phyloP scores from a whole-genome alignment of 2,797 vertebrate species.

The Ptychobarbus kaznakovi region DNA sequence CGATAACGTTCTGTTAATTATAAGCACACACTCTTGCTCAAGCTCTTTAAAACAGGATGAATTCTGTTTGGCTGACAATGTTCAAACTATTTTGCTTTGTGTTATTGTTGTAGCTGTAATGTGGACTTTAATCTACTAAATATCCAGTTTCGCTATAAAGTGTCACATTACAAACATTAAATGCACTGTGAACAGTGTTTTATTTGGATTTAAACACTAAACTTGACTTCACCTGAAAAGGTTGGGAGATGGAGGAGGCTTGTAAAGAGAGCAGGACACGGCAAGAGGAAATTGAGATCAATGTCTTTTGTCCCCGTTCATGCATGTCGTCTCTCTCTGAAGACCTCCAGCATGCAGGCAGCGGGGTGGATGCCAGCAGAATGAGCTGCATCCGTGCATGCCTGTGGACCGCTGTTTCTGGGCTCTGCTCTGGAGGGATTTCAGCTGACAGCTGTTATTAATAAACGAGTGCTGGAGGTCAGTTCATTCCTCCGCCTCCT shows the following conservation, averaged over 20 bases:
- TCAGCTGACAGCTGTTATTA: slow-evolving; percentile 83
- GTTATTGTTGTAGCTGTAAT: background rate
- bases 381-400: slow-evolving; percentile 45
- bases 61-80: no score
- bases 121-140: background rate
- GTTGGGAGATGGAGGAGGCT: background rate
- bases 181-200: background rate
- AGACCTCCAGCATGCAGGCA: slow-evolving; percentile 9
- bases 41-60: no score
- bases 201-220: slow-evolving; percentile 42
- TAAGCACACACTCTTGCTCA: no score
- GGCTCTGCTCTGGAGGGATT: slow-evolving; percentile 72
- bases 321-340: slow-evolving; percentile 30
- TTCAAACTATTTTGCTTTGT: background rate
- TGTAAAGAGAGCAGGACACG: background rate
- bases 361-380: background rate
- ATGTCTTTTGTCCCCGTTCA: slow-evolving; percentile 15
- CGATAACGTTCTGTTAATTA: no score
- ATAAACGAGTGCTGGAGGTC: slow-evolving; percentile 79
- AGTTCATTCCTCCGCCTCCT: slow-evolving; percentile 74
- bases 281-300: slow-evolving; percentile 19
- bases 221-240: slow-evolving; percentile 69
- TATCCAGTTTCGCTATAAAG: slow-evolving; percentile 59
- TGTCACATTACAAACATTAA: slow-evolving; percentile 30
- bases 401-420: slow-evolving; percentile 58